A percentile compares a stretch with the other conserved stretches of the same genome.
These are phyloP conservation scores for Stratiomys singularior DNA, from an alignment of 2,888 invertebrate species.

Conservation along the genomic window DNA sequence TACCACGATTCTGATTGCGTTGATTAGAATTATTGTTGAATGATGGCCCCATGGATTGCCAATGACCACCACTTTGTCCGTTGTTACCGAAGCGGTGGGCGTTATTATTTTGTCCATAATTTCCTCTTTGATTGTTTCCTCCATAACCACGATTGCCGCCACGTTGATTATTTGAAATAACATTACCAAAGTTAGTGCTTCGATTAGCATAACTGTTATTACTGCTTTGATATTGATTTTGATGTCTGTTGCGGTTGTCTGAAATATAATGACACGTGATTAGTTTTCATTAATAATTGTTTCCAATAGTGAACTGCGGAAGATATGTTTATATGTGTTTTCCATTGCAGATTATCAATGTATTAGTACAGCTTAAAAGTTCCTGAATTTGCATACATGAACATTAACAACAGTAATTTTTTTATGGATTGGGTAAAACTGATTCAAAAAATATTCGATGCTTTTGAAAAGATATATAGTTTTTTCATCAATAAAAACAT, in stretches of 20 bases:
- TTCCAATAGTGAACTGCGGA: no score
- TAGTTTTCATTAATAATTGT: neutral
- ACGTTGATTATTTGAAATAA: conserved; percentile 7
- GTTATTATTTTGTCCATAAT: conserved; percentile 4
- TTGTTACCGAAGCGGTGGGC: conserved; percentile 36
- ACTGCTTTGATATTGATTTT: neutral
- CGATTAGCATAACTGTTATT: conserved; percentile 13
- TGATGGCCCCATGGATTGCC: conserved; percentile 18
- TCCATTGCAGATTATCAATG: no score
- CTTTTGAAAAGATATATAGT: no score
- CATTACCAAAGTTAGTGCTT: conserved; percentile 38
- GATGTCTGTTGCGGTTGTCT: conserved; percentile 24
- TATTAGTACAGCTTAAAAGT: no score
- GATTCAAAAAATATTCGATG: no score
- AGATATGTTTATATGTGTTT: no score
- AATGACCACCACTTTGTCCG: conserved; percentile 43
- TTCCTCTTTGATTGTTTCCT: conserved; percentile 27
- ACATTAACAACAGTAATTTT: no score
- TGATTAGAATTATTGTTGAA: conserved; percentile 22
- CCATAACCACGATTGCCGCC: conserved; percentile 15
- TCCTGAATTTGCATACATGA: no score
- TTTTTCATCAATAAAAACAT: no score
- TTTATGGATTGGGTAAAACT: no score
- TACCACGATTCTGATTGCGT: conserved; percentile 48
- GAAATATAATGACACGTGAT: no score